phyloP scores from a whole-genome alignment of 2,797 vertebrate species.

The Spheniscus humboldti region DNA sequence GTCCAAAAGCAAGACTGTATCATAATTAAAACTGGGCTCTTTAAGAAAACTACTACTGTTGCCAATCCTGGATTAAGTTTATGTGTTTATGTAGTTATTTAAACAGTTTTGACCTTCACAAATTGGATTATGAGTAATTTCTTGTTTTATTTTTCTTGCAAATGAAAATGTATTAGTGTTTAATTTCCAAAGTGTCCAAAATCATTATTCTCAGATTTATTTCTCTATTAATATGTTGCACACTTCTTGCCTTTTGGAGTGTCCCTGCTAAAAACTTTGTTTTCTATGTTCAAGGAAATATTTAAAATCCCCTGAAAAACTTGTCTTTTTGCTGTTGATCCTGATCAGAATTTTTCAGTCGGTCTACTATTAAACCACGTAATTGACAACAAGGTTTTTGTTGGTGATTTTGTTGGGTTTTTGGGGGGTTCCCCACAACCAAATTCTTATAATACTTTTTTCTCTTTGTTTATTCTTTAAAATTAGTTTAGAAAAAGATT shows the following conservation, averaged over 20 bases:
- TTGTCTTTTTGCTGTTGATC: not conserved
- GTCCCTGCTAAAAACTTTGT: not conserved
- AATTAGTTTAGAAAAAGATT: not conserved
- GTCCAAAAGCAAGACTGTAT: not conserved
- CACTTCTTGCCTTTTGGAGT: not conserved
- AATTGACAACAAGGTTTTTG: not conserved
- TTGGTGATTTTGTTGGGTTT: not conserved
- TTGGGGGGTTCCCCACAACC: not conserved
- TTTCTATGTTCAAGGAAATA: not conserved
- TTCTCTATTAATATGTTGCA: not conserved
- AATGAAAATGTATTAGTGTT: not conserved
- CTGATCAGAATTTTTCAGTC: not conserved
- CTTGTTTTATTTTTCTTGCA: not conserved
- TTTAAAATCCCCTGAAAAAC: not conserved
- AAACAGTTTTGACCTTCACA: not conserved
- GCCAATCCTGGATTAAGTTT: not conserved
- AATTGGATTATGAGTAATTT: not conserved
- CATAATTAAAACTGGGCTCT: not conserved
- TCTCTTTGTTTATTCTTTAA: not conserved
- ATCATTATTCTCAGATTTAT: not conserved
- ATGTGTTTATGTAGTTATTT: not conserved
- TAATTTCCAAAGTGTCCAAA: not conserved
- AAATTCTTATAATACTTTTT: not conserved
- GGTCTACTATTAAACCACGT: not conserved
- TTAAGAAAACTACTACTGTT: not conserved